phyloP scores from a whole-genome alignment of 2,113 vertebrate species.

The Nothobranchius furzeri region DNA sequence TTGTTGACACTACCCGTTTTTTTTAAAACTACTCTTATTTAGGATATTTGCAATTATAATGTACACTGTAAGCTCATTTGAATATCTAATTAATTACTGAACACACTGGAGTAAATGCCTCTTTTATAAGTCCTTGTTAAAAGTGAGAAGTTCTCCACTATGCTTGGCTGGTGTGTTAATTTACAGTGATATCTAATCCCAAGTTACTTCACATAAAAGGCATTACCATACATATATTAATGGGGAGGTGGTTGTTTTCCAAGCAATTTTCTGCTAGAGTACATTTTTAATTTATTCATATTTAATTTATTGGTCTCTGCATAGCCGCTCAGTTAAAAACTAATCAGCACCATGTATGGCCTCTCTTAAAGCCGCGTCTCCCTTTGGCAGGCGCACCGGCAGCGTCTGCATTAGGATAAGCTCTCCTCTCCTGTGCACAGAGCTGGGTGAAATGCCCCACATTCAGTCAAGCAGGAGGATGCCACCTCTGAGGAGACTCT shows the following conservation, averaged over 20 bases:
- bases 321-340: slow-evolving; percentile 79
- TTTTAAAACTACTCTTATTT: slow-evolving; percentile 81
- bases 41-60: slow-evolving; percentile 82
- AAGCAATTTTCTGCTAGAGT: slow-evolving; percentile 87
- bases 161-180: slow-evolving; percentile 88
- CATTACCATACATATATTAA: slow-evolving; percentile 85
- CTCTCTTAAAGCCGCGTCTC: slow-evolving; percentile 79
- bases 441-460: slow-evolving; percentile 44
- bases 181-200: slow-evolving; percentile 87
- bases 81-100: slow-evolving; percentile 90
- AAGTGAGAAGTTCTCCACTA: slow-evolving; percentile 87
- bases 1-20: slow-evolving; percentile 80
- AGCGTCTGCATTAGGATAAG: slow-evolving; percentile 61
- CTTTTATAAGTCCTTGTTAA: slow-evolving; percentile 90
- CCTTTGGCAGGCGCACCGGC: slow-evolving; percentile 63
- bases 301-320: slow-evolving; percentile 85
- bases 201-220: slow-evolving; percentile 81
- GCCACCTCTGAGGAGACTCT: slow-evolving; percentile 65
- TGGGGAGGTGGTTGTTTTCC: slow-evolving; percentile 83
- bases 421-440: slow-evolving; percentile 59
- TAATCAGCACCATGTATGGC: slow-evolving; percentile 81
- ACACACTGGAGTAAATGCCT: slow-evolving; percentile 87
- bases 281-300: slow-evolving; percentile 87
- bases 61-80: slow-evolving; percentile 82
- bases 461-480: slow-evolving; percentile 65